Base-by-base conservation (phyloP, 2,797 vertebrate genomes). In the Cossypha dichroa region DNA sequence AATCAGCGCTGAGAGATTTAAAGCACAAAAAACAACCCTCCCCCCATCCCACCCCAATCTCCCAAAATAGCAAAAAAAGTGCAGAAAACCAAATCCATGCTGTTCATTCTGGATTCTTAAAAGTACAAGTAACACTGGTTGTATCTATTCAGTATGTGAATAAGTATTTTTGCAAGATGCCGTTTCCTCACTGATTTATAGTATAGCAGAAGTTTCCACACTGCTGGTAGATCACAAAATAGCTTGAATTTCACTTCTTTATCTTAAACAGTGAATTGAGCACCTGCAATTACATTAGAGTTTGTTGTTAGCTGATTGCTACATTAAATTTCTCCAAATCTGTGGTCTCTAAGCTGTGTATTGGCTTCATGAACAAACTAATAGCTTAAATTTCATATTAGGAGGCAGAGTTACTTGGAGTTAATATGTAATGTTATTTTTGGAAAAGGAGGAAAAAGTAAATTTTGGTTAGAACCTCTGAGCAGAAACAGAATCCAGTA, bases 201-300 rank as follows among this genome's bases (percentile, higher is more conserved):
- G 55, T 70, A 0, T 18, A 78, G n/a, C 13, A 49, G 29, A 76
- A 76, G 63, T 88, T 93, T n/a, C 33, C 36, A 52, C 10, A 5
- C 28, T 64, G 31, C 31, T 82, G 67, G 17, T 38, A n/a, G 40
- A 25, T 88, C 46, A 41, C 21, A 43, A 48, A 81, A 46, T 68
- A 52, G 18, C 48, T 81, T 34, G 31, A 69, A 69, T 96, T 85
- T 74, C 70, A 66, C 75, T 86, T 88, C 63, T 90, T 79, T 92
- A 48, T 81, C 77, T 85, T 63, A 80, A 94, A 46, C 29, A 56
- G 23, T 75, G n/a, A 93, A 46, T 90, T 95, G 69, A 88, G 33
- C 2, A 43, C 28, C 38, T 76, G 7, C 70, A 63, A 4, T 88
- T 89, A 40, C 18, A 28, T 89, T 70, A 62, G 46, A 66, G 52